Evolutionary conservation across 1,140 invertebrate species (phyloP), one percentile per base, ranked within the genome.

Genomic region (Copidosoma floridanum): DNA sequence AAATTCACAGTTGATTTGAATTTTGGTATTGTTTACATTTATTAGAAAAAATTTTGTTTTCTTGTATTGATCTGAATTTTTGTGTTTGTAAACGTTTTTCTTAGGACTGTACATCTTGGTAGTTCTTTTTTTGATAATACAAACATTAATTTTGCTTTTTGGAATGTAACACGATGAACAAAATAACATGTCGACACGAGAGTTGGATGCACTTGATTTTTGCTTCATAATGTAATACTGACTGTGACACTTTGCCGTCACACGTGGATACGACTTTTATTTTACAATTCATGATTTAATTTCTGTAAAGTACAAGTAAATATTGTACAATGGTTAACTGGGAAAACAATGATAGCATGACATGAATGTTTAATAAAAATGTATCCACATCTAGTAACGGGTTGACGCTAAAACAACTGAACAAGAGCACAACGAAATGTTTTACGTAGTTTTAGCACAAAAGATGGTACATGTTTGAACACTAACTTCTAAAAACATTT

Each of bases 161-260:
- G 76, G 76, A 79, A 78, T 79, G 74, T 78, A 68, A 68, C n/a
- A n/a, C n/a, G 67, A 67, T 67, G 67, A 57, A 70, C 44, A 61
- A 61, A 20, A 38, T 55, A 61, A 61, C 67, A 64, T 70, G 61
- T 75, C 66, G 65, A 68, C 71, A 62, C 55, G 69, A 52, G 59
- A 68, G 46, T 57, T 59, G 61, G 61, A 69, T 60, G 55, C 65
- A 66, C 60, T 64, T 65, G 44, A 53, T 43, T 68, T 66, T n/a
- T 65, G 47, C 69, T 72, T 69, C 54, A 74, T 73, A 55, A 29
- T 50, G 43, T 61, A 79, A 80, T 80, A 80, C 76, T 79, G 75
- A 68, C 70, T 69, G 61, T 77, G 77, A 79, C 72, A 78, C 71
- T 76, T 77, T 74, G 71, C 69, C 74, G 14, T 60, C 6, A 47